phyloP scores from a whole-genome alignment of 2,888 invertebrate species.

The Sipha maydis region DNA sequence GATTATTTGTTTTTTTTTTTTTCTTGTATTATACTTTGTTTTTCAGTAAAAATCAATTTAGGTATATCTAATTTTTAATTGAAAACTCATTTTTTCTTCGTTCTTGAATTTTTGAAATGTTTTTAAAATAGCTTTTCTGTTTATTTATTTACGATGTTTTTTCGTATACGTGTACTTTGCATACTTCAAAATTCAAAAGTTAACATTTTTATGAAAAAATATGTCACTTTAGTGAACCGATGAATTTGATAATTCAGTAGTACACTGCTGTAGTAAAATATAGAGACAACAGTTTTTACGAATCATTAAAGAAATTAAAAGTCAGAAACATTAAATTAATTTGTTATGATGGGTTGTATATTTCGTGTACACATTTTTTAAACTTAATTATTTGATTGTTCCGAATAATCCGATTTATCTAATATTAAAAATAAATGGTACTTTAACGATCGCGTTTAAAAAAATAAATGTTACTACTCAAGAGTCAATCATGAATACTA shows the following conservation, averaged over 20 bases:
- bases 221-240: not conserved
- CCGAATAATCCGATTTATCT: not conserved
- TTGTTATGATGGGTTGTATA: no score
- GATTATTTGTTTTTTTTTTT: no score
- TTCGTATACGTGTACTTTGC: not conserved
- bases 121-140: no score
- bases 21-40: not conserved
- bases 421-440: not conserved
- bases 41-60: not conserved
- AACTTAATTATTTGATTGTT: not conserved
- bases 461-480: not conserved
- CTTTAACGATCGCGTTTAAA: not conserved
- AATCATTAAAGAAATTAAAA: not conserved
- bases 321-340: no score
- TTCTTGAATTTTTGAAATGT: not conserved
- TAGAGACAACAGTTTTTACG: not conserved
- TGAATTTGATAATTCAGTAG: not conserved
- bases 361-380: not conserved
- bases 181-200: not conserved
- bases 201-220: not conserved
- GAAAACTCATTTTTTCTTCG: not conserved
- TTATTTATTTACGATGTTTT: not conserved
- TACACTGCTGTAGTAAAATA: not conserved
- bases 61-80: not conserved
- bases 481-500: no score